Evolutionary conservation across 2,888 invertebrate species (phyloP), one percentile per base, ranked within the genome.

Genomic region (Petrophora chlorosata): DNA sequence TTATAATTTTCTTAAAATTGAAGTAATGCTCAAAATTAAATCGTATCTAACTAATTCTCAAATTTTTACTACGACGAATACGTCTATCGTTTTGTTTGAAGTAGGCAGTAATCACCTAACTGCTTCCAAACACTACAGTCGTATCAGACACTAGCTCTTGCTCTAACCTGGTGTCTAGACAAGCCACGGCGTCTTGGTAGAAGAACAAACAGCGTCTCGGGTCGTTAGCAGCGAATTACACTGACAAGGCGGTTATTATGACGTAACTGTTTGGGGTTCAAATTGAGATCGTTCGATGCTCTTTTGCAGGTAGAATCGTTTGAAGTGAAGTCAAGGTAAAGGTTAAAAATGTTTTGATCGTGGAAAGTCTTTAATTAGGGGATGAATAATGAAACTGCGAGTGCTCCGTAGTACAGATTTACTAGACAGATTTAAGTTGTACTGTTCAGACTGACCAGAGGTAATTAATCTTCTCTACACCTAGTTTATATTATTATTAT

Each of bases 171-270:
- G 34, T 73, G 69, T 71, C 73, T 72, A 74, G 73, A 74, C 72
- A 67, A 73, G 75, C 75, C 63, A n/a, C 70, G 73, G 68, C 70
- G 79, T 73, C 68, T 75, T 73, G 73, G 72, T 77, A 80, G 85
- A 84, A 88, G 87, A 90, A 89, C 89, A 89, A 89, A 90, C 89
- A 90, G 76, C 82, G 84, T 84, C 77, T 85, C 78, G 83, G 83
- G 65, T 89, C 86, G 89, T 90, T 90, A 87, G 77, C 65, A 79
- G 75, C 81, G 78, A 82, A 87, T 83, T 84, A 85, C 63, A 62
- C 66, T 57, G 66, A 71, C 73, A 69, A 74, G 76, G 71, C 60
- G 72, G 72, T 78, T 82, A 83, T 87, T 86, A 86, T 82, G 81
- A 77, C 70, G 70, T 78, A 79, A 76, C 65, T n/a, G 64, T 59